phyloP scores from a whole-genome alignment of 2,888 invertebrate species.

The Timandra comae region DNA sequence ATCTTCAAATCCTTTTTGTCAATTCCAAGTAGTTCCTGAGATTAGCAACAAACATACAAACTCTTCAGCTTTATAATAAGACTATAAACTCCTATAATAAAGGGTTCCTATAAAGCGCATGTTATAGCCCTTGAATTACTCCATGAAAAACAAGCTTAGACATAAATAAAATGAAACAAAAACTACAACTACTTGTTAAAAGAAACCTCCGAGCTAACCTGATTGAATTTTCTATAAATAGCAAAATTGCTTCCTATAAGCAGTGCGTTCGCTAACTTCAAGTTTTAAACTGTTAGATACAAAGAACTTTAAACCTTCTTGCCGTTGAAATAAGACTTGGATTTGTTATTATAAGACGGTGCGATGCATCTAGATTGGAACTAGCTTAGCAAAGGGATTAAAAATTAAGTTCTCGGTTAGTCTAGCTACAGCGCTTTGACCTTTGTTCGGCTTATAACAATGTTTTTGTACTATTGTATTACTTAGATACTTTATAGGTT shows the following conservation, averaged over 20 bases:
- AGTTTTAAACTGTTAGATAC: neutral
- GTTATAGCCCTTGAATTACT: too few relatives aligned
- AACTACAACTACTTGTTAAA: too few relatives aligned
- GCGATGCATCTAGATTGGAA: conserved; percentile 23
- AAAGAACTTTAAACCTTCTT: conserved; percentile 2
- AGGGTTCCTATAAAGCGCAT: too few relatives aligned
- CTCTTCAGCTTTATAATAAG: too few relatives aligned
- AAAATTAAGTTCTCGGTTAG: conserved; percentile 36
- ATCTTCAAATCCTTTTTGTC: too few relatives aligned
- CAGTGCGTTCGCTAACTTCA: conserved; percentile 9
- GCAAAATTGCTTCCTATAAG: conserved; percentile 19
- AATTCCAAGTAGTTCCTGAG: too few relatives aligned
- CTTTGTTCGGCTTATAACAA: conserved; percentile 14
- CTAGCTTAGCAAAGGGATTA: conserved; percentile 26
- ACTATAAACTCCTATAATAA: too few relatives aligned
- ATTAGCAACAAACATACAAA: too few relatives aligned
- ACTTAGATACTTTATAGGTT: too few relatives aligned
- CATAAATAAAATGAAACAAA: too few relatives aligned
- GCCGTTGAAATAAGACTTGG: conserved; percentile 6
- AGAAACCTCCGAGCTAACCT: conserved; percentile 10
- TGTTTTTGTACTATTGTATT: too few relatives aligned
- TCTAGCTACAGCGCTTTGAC: conserved; percentile 30
- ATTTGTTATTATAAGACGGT: conserved; percentile 6
- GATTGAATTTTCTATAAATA: conserved; percentile 22
- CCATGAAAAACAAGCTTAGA: too few relatives aligned